Evolutionary conservation across 2,797 vertebrate species (phyloP).

Genomic region (Sebastes matsubarae): DNA sequence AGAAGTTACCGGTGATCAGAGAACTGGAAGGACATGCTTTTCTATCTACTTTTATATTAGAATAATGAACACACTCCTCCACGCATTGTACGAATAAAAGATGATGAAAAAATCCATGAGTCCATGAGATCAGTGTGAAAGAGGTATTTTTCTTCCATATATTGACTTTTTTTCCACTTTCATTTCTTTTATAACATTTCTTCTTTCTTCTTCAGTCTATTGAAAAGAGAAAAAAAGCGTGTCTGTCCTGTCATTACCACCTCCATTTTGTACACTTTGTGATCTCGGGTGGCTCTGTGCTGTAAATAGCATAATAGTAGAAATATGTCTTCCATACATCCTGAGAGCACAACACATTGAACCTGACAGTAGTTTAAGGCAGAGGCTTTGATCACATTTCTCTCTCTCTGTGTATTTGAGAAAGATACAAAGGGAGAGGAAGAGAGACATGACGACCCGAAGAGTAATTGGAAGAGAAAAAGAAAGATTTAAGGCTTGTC

Average conservation of each 20-base stretch:
- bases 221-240: neutral
- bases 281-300: neutral
- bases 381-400: conserved; percentile 58
- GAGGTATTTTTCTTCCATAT: neutral
- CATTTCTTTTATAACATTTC: neutral
- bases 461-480: conserved; percentile 12
- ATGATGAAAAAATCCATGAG: neutral
- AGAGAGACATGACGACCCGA: neutral
- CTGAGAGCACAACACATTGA: conserved; percentile 44
- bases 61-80: neutral
- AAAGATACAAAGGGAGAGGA: conserved; percentile 10
- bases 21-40: neutral
- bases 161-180: neutral
- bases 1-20: neutral
- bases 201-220: neutral
- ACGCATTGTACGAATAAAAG: neutral
- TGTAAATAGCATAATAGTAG: conserved; percentile 42
- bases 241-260: conserved; percentile 1
- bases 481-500: neutral
- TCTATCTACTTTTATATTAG: neutral
- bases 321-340: conserved; percentile 31
- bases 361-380: conserved; percentile 21
- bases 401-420: conserved; percentile 11
- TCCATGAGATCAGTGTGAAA: neutral
- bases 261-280: conserved; percentile 28